Conservation (phyloP, 2,113 vertebrate genomes). For the Pica pica region DNA sequence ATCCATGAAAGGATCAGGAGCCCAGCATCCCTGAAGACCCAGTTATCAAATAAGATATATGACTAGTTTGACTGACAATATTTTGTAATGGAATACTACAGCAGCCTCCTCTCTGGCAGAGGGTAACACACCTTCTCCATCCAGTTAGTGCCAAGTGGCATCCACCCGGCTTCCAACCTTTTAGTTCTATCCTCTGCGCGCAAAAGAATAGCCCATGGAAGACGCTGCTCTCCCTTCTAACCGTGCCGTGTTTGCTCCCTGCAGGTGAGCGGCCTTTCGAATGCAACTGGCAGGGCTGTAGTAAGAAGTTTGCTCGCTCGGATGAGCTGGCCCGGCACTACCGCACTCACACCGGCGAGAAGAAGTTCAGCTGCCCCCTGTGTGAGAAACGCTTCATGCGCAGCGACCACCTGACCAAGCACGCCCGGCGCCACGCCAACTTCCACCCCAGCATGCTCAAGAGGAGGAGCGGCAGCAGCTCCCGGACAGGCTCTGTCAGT, state of each 20-base stretch:
- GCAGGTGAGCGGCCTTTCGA: constrained; percentile 93
- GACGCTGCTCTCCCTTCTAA: background rate
- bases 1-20: background rate
- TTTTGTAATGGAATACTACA: background rate
- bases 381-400: constrained; percentile 98
- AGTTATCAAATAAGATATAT: background rate
- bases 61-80: background rate
- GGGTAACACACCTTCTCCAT: background rate
- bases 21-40: background rate
- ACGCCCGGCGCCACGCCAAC: constrained; percentile 89
- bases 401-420: constrained; percentile 96
- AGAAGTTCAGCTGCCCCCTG: constrained; percentile 93
- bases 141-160: background rate
- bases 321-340: constrained; percentile 96
- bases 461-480: constrained; percentile 73
- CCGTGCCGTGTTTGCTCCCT: background rate
- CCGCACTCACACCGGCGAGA: constrained; percentile 98
- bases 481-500: constrained; percentile 88
- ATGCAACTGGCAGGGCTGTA: constrained; percentile 93
- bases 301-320: constrained; percentile 96
- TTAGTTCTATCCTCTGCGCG: background rate
- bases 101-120: background rate
- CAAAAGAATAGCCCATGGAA: background rate
- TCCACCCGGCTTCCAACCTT: background rate
- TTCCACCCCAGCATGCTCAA: constrained; percentile 95